These are phyloP conservation scores for Caiman crocodilus DNA, from an alignment of 2,797 vertebrate genomes.

Conservation along the genomic window DNA sequence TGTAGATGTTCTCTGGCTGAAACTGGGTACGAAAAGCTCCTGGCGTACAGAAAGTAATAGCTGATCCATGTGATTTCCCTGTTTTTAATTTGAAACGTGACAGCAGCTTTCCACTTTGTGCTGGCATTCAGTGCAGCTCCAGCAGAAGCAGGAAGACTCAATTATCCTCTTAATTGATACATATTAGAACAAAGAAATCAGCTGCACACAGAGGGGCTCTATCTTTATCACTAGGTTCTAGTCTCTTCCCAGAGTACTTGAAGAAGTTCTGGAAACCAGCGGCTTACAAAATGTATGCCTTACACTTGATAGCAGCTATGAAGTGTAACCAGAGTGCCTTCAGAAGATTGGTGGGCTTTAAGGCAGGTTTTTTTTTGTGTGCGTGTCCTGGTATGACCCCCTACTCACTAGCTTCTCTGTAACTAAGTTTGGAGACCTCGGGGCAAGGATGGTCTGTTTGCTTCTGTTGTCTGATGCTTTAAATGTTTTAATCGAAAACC, in stretches of 20 bases:
- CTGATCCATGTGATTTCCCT: background rate
- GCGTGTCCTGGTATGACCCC: background rate
- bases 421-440: background rate
- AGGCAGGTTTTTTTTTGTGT: background rate
- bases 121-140: background rate
- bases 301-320: background rate
- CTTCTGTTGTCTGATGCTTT: background rate
- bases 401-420: background rate
- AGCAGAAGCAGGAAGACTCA: background rate
- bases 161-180: background rate
- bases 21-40: background rate
- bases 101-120: background rate
- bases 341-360: no score
- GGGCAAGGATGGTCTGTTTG: background rate
- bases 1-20: background rate
- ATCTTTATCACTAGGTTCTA: background rate
- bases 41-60: background rate
- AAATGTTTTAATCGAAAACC: background rate
- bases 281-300: background rate
- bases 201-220: background rate
- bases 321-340: background rate
- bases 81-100: background rate
- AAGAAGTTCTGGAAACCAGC: background rate
- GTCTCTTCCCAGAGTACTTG: background rate
- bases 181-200: background rate